Base-by-base conservation (phyloP, 2,888 invertebrate species). In the Ecliptopera silaceata region DNA sequence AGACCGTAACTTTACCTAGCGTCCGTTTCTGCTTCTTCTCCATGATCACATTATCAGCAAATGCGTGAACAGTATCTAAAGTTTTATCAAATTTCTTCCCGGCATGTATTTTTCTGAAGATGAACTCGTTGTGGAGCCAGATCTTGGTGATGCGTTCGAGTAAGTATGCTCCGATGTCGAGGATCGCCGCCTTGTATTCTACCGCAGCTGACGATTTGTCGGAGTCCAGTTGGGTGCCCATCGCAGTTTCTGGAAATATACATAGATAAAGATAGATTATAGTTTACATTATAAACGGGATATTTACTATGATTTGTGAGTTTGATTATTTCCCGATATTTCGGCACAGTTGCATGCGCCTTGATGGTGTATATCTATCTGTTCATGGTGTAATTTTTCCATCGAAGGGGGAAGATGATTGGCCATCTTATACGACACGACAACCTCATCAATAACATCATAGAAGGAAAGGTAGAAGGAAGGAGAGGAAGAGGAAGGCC, bases 191-290 rank as follows among this genome's bases (percentile, higher is more conserved):
- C 50, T 93, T 91, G 68, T 94, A 94, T 55, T 88, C 82, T 0
- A 84, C 61, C 3, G 90, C 83, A 1, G 64, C 78, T 65, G 63
- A 61, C 0, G 84, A 79, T 29, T 84, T 79, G 39, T 88, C 86
- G 0, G 74, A 74, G 56, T 86, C 80, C 0, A 94, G 78, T 49
- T 88, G 82, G 4, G 88, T 88, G 0, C 94, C 94, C 94, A 95
- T 94, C 4, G 94, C 94, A 1, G 91, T 88, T 78, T 91, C 92
- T 92, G 72, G 15, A 43, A 42, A n/a, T n/a, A n/a, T n/a, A n/a
- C n/a, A n/a, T n/a, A n/a, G n/a, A n/a, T n/a, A n/a, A n/a, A n/a
- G n/a, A n/a, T n/a, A n/a, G n/a, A n/a, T n/a, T n/a, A n/a, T n/a
- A n/a, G n/a, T n/a, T n/a, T n/a, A n/a, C n/a, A n/a, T n/a, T n/a